phyloP scores from a whole-genome alignment of 2,888 invertebrate genomes.

The Hoplodrina blanda region DNA sequence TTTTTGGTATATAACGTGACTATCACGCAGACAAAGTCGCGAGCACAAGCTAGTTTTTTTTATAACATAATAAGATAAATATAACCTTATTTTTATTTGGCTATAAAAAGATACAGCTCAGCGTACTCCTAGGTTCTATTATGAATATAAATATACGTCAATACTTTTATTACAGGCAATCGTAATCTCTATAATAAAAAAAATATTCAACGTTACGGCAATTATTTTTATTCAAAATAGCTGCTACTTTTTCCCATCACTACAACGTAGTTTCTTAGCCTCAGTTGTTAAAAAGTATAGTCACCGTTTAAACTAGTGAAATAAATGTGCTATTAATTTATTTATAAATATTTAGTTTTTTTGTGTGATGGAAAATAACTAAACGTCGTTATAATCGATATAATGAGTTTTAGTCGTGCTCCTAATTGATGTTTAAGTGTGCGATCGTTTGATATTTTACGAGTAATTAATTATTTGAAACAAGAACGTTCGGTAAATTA shows the following conservation, averaged over 20 bases:
- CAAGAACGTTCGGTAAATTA: conserved; percentile 19
- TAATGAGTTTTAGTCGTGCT: conserved; percentile 66
- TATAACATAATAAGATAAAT: background rate
- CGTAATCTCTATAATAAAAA: background rate
- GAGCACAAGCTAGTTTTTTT: too few species aligned
- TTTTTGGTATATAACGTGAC: too few species aligned
- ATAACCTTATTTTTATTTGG: background rate
- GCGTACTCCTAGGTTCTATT: background rate
- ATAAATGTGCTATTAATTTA: conserved; percentile 50
- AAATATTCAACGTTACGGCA: background rate
- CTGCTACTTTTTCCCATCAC: conserved; percentile 49
- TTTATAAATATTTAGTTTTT: conserved; percentile 31
- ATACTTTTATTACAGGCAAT: background rate
- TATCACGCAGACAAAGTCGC: background rate
- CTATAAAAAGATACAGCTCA: background rate
- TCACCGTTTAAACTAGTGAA: conserved; percentile 55
- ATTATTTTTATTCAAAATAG: conserved; percentile 29
- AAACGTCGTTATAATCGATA: conserved; percentile 61
- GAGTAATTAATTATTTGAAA: conserved; percentile 32
- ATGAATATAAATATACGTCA: background rate
- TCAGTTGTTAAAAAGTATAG: conserved; percentile 55
- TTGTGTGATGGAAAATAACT: conserved; percentile 70
- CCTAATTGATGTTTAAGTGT: conserved; percentile 59
- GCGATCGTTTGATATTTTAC: conserved; percentile 39
- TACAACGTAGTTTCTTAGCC: conserved; percentile 31